These are phyloP conservation scores for Apamea monoglypha DNA, from an alignment of 2,888 invertebrate species.

Conservation along the genomic window DNA sequence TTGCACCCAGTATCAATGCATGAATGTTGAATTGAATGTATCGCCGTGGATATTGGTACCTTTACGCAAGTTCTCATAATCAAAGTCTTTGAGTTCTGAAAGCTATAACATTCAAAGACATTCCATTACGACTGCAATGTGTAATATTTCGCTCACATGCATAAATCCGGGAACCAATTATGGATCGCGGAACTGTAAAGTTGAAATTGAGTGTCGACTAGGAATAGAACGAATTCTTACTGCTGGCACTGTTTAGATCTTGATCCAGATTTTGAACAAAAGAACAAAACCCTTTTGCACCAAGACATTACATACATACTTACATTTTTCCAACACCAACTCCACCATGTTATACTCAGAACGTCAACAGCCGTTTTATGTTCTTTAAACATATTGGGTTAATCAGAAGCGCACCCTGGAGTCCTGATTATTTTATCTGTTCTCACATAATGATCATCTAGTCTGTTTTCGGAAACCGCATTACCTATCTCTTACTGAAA, in stretches of 20 bases:
- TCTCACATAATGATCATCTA: neutral
- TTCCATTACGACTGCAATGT: slow-evolving; percentile 32
- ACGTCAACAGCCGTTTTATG: neutral
- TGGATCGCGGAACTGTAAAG: slow-evolving; percentile 25
- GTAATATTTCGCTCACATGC: slow-evolving; percentile 36
- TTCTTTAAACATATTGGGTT: neutral
- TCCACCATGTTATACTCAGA: neutral
- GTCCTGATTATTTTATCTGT: neutral
- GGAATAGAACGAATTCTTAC: neutral
- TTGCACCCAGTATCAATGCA: slow-evolving; percentile 28
- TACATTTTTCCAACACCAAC: neutral
- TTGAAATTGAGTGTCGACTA: slow-evolving; percentile 18
- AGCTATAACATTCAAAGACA: slow-evolving; percentile 47
- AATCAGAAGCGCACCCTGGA: neutral
- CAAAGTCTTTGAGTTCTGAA: slow-evolving; percentile 38
- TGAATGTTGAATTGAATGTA: slow-evolving; percentile 41
- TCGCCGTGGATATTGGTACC: slow-evolving; percentile 16
- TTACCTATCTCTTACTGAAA: neutral
- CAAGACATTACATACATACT: too few relatives aligned
- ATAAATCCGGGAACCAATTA: slow-evolving; percentile 28
- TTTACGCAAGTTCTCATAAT: slow-evolving; percentile 35
- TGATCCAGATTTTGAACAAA: neutral
- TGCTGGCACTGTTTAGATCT: neutral
- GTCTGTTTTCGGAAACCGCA: too few relatives aligned
- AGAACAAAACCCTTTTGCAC: neutral